Conservation (phyloP, 2,797 vertebrate species). For the Calcarius lapponicus region DNA sequence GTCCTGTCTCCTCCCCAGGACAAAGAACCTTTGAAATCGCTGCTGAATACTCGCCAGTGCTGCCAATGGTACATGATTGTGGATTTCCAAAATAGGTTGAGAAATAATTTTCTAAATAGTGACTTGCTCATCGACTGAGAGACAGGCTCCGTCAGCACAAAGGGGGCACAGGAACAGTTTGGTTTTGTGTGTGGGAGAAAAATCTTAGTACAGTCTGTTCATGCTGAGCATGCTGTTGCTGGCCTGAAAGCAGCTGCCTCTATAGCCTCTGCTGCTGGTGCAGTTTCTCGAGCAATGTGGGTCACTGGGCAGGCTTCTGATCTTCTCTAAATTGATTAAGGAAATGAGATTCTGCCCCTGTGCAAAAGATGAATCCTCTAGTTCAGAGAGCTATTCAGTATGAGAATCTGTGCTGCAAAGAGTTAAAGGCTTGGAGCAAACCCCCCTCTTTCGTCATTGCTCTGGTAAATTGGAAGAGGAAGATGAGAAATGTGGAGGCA, state of each 20-base stretch:
- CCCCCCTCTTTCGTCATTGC: background rate
- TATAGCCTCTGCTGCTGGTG: constrained; percentile 2
- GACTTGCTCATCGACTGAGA: constrained; percentile 52
- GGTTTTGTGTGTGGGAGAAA: constrained; percentile 61
- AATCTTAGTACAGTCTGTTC: constrained; percentile 67
- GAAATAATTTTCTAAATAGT: constrained; percentile 64
- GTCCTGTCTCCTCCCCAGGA: constrained; percentile 44
- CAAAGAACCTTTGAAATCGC: constrained; percentile 51
- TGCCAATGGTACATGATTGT: background rate
- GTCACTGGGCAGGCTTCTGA: constrained; percentile 36
- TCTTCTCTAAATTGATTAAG: background rate
- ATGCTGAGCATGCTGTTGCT: constrained; percentile 51
- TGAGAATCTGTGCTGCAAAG: background rate
- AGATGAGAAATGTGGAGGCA: background rate
- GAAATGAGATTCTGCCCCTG: background rate
- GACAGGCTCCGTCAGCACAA: constrained; percentile 38
- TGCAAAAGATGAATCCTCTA: background rate
- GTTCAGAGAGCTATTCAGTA: accelerated
- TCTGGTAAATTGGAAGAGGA: constrained; percentile 4
- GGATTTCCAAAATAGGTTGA: constrained; percentile 46
- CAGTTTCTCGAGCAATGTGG: background rate
- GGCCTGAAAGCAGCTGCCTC: constrained; percentile 62
- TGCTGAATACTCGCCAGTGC: background rate
- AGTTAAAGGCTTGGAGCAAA: constrained; percentile 1
- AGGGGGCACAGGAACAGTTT: constrained; percentile 61